A percentile compares a stretch with the other conserved stretches of the same genome.
These are phyloP conservation scores for Callipepla squamata DNA, from an alignment of 2,113 vertebrate genomes.

Conservation along the genomic window DNA sequence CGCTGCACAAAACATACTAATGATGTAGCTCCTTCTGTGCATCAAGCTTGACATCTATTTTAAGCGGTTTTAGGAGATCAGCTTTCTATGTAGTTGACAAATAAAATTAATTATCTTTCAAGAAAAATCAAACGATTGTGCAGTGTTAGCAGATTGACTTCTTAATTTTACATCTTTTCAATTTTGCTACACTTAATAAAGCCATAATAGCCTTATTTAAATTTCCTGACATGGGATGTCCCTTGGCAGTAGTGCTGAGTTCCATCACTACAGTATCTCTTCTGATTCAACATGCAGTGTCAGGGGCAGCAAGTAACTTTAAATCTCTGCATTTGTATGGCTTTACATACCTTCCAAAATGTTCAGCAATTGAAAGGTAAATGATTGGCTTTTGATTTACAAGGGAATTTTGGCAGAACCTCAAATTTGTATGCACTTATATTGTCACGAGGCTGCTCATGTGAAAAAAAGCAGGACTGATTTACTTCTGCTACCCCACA, in stretches of 20 bases:
- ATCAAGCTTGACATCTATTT: background rate
- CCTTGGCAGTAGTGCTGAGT: background rate
- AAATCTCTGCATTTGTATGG: background rate
- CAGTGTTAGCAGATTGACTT: background rate
- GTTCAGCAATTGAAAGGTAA: background rate
- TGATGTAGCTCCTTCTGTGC: background rate
- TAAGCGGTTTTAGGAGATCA: background rate
- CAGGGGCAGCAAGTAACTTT: background rate
- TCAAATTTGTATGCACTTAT: background rate
- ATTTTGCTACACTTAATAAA: background rate
- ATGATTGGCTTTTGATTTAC: background rate
- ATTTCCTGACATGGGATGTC: background rate
- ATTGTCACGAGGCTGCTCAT: background rate
- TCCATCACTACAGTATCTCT: background rate
- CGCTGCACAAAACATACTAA: background rate
- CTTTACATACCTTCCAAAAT: background rate
- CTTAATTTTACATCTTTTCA: background rate
- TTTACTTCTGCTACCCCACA: background rate
- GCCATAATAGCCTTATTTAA: background rate
- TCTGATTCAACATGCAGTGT: constrained; percentile 4
- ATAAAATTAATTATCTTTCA: background rate
- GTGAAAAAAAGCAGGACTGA: background rate
- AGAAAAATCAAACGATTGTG: background rate
- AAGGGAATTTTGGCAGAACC: background rate
- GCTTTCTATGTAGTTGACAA: background rate